Evolutionary conservation across 2,888 invertebrate genomes (phyloP), one percentile per base, ranked within the genome.

Genomic region (Apotomis capreana): DNA sequence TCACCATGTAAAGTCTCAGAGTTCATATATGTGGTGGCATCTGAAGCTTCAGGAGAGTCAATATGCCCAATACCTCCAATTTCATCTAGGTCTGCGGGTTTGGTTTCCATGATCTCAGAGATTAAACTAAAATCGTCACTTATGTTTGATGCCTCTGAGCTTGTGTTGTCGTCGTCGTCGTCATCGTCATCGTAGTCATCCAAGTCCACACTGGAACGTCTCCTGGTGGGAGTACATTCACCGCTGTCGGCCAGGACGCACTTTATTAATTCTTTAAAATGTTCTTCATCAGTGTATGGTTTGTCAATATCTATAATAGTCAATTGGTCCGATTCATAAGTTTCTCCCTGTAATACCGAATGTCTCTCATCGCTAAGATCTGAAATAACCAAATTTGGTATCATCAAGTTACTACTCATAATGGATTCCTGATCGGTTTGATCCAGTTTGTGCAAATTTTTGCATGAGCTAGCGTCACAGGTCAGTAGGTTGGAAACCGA

Each of bases 1-100:
- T 97, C 97, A 5, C 96, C 96, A 74, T 96, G 96, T 77, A 96
- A 93, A 5, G 95, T 94, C 81, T 96, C 96, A n/a, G 95, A 95
- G 78, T 95, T 95, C 49, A 94, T 91, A 69, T 94, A 94, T 4
- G 95, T 95, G 9, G 95, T 95, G 9, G 95, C 95, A 75, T 97
- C 97, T 5, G 96, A 97, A 10, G 95, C 94, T 90, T 97, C 97
- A 0, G 97, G 97, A 0, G 97, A 97, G 84, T 97, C 97, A 68
- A 97, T 97, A 81, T 97, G 97, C 10, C 95, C 95, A 65, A 97
- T 96, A 76, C 46, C 94, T 81, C 90, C 90, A 13, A 89, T 89
- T 65, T 94, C 94, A 71, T 91, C 90, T 3, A 83, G 74, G 6
- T 91, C 90, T 4, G 84, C 88, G 2, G 90, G 88, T 76, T 91